Base-by-base conservation (phyloP, 2,797 vertebrate species). In the Spinus pinus region DNA sequence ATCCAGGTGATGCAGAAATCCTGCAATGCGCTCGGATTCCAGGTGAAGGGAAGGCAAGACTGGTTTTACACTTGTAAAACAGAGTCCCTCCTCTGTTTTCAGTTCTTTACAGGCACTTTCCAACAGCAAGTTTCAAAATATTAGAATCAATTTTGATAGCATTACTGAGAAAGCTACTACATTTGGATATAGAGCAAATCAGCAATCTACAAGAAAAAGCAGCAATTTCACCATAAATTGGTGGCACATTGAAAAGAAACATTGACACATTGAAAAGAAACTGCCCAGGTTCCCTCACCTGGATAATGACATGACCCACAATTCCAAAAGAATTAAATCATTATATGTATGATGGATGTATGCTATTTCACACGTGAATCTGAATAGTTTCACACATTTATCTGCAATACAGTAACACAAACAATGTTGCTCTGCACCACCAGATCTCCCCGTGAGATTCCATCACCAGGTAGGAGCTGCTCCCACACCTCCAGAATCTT, bases 381-480 rank as follows among this genome's bases (percentile, higher is more conserved):
- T 30, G 10, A 80, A 41, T 4, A 6, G 21, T 25, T 75, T 44
- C 80, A 47, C 46, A 18, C 21, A 39, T 3, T 47, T 53, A 46
- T 3, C 50, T 53, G 64, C 62, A 64, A 37, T 9, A 64, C 58
- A 24, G 42, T 2, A 23, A 46, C 28, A 24, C 20, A 42, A 44
- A 9, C 21, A 30, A 42, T 0, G 0, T 3, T 35, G 64, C 39
- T 62, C 39, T 1, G 0, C 14, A 39, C 10, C 28, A 50, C 8
- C 1, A 1, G n/a, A 25, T 3, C 20, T 13, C 57, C 61, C n/a
- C 1, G 1, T 2, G 39, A 60, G 56, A n/a, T 0, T 5, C 37
- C 30, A 7, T 31, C 14, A 33, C 51, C 33, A 2, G 0, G 8
- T 15, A 56, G 37, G 28, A 77, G 47, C 78, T 25, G 54, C 37